Percentiles rank a stretch among this genome's conserved stretches.
Conservation (phyloP, 2,888 invertebrate species). For the Synergus gifuensis region DNA sequence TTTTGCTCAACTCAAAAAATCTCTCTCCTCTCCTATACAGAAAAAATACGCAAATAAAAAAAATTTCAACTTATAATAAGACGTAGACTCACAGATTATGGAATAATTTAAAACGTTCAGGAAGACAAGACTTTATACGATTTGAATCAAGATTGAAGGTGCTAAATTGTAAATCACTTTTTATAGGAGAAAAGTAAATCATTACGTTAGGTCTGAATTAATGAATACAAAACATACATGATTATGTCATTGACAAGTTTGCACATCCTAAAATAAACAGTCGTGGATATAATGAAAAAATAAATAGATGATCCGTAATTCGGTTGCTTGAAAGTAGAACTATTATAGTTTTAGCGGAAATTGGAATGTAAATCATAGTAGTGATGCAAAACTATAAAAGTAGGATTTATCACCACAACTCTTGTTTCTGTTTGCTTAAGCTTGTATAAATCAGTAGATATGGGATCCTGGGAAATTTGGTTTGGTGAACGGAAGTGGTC, state of each 20-base stretch:
- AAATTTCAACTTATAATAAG: too few species aligned
- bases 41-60: too few species aligned
- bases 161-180: slow-evolving; percentile 29
- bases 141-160: slow-evolving; percentile 25
- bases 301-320: not conserved
- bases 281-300: not conserved
- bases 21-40: not conserved
- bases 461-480: not conserved
- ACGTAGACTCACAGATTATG: too few species aligned
- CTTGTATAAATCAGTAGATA: not conserved
- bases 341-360: not conserved
- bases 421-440: slow-evolving; percentile 1
- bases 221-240: not conserved
- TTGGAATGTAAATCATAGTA: slow-evolving; percentile 8
- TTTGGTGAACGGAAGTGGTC: not conserved
- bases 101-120: not conserved
- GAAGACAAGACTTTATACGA: not conserved
- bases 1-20: slow-evolving; percentile 37
- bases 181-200: slow-evolving; percentile 29
- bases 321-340: not conserved
- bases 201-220: not conserved
- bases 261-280: too few species aligned
- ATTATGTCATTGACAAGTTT: not conserved
- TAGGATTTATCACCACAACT: slow-evolving; percentile 20
- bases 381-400: slow-evolving; percentile 11